Evolutionary conservation across 2,888 invertebrate genomes (phyloP), one percentile per base, ranked within the genome.

Genomic region (Cylindroiulus punctatus): DNA sequence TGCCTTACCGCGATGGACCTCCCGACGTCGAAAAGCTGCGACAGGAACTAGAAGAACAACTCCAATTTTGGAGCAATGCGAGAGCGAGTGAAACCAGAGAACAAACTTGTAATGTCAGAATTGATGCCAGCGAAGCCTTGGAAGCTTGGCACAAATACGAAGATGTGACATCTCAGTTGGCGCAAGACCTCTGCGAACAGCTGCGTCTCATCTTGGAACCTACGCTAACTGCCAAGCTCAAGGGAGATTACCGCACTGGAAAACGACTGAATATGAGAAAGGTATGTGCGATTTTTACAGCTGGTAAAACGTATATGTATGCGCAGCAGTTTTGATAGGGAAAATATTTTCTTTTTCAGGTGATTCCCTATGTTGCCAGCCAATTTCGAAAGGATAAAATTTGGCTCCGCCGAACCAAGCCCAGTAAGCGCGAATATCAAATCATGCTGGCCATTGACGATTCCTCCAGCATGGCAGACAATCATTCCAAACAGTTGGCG

Each of bases 321-420:
- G 36, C 36, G 7, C 44, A 8, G 44, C 44, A 44, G 44, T 12
- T 14, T 5, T 44, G 12, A 44, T 12, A 44, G 4, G 4, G 36
- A 36, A 36, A 36, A 36, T 36, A 7, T 36, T 36, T 36, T n/a
- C 40, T 44, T 14, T 42, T 88, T 26, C 91, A 93, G 90, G 96
- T 99, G 86, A 98, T 99, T 90, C 97, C 99, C 0, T 99, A 99
- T 92, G 98, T 99, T 88, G 99, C 99, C 26, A 98, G 98, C 88
- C 96, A 99, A 91, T 99, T 98, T 92, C 94, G 99, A 82, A 99
- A 99, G 91, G 99, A 99, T 91, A 98, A 98, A 91, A 99, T 99
- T 90, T 99, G 99, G 99, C 90, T 99, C 89, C 93, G 99, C 19
- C 93, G 99, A 86, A 98, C 97, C 0, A 97, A 97, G 91, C 98